Base-by-base conservation (phyloP, 2,113 vertebrate genomes). In the Etheostoma cragini region DNA sequence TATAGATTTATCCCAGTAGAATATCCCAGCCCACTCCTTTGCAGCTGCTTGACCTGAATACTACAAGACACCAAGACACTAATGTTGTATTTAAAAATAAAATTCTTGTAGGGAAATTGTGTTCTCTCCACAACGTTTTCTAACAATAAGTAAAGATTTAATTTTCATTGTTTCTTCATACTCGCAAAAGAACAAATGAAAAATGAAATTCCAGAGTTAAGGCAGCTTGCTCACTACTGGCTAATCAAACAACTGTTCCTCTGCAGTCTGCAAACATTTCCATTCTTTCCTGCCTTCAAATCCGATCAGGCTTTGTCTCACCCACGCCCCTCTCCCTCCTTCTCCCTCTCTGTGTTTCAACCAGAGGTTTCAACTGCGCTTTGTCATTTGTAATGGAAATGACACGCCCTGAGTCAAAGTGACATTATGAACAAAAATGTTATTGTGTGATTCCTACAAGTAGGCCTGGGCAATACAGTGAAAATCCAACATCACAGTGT, bases 351-450 rank as follows among this genome's bases (percentile, higher is more conserved):
- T 38, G 58, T 38, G 38, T 80, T 85, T 77, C 77, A 78, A 24
- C 57, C 58, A 42, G 10, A 42, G 38, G 38, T 42, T 42, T 42
- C 38, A 61, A 72, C 83, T 82, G 67, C 24, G 49, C 60, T 66
- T 84, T 87, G 80, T 89, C 89, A 88, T 80, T 80, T 83, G 73
- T 76, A 89, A 92, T 80, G 64, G 64, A 84, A 90, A 88, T 88
- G 88, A 84, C 88, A 87, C 65, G 35, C 82, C 78, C 66, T 77
- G 83, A 93, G 89, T 90, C 75, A 89, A 92, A 89, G 74, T 93
- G 91, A 94, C 91, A 89, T 81, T 72, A 56, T 92, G 89, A 42
- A 42, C 91, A 90, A 94, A 88, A 91, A 81, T 73, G 65, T 62
- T 56, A 89, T 85, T 77, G 84, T 66, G 68, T 72, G 84, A 91